Evolutionary conservation across 2,797 vertebrate genomes (phyloP), one percentile per base, ranked within the genome.

Genomic region (Chanos chanos): DNA sequence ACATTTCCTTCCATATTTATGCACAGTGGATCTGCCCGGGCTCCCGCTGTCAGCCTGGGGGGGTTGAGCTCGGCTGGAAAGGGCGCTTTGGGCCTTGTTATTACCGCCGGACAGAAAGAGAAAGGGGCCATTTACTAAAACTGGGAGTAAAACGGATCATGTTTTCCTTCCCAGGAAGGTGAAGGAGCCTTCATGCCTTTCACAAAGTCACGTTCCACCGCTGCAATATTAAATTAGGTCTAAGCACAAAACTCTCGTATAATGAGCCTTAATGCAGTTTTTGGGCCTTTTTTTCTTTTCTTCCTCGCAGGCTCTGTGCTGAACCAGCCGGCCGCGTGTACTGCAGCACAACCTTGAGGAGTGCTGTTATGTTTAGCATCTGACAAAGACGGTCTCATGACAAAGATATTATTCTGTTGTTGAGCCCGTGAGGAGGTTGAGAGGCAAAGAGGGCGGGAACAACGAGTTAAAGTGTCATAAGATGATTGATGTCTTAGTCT

Each of bases 281-380:
- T 19, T 9, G 16, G 41, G 41, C 37, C 39, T 21, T 12, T 8
- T 9, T 5, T 2, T 21, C 18, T 15, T 8, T 10, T 9, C 10
- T 22, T 19, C 18, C 4, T 19, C 22, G 40, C 3, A 22, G 19
- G 19, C 40, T 43, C 40, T 22, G 10, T 19, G 22, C 22, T 19
- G 3, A 18, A 43, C 43, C 9, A 8, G 6, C 12, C 3, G 19
- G 18, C 21, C 43, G 40, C 22, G 19, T 10, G 10, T 43, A 18
- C 9, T 4, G 19, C 43, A 21, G 43, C 40, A 43, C 9, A 43
- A 22, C 44, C 25, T n/a, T n/a, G n/a, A n/a, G n/a, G n/a, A n/a
- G n/a, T n/a, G n/a, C n/a, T 50, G 54, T 60, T 28, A 44, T 52
- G 31, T 61, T 51, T 56, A 44, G 33, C 57, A 48, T 44, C 40